Evolutionary conservation across 2,888 invertebrate genomes (phyloP), one percentile per base, ranked within the genome.

Genomic region (Drosophila borborema): DNA sequence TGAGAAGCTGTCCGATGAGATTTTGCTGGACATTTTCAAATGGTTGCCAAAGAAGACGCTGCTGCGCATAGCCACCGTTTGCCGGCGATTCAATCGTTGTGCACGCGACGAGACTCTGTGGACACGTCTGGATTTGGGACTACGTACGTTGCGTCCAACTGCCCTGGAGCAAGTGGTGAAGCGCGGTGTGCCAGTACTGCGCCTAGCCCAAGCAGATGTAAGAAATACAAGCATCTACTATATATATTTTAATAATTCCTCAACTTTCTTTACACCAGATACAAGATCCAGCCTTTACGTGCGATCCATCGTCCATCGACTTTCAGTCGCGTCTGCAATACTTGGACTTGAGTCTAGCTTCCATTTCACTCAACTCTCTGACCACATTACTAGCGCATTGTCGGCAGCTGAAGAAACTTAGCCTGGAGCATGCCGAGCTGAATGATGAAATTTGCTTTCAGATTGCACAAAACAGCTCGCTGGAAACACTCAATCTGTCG

Each of bases 21-120:
- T 98, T 85, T 94, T 98, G 49, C 94, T 98, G 28, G 95, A 95
- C 76, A 96, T 99, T 61, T 96, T 98, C 84, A 95, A 95, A 75
- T 97, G 96, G 96, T 94, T 98, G 61, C 97, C 97, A 1, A 98
- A 97, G 89, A 94, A 95, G 72, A 94, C 95, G 0, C 93, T 97
- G n/a, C 94, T 95, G 0, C 95, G 95, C 70, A 96, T 96, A 80
- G 95, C 96, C 77, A 93, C 95, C 82, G 96, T 97, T 49, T 97
- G 96, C 92, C 95, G 95, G 91, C 95, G 97, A 80, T 98, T 98
- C 95, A 95, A 96, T 90, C 93, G 96, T 77, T 94, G 98, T 72
- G 95, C 96, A 4, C 95, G 95, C 61, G 98, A 98, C 91, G 98
- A 98, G 88, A 96, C 96, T 0, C 92, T 98, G 0, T 98, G 98